A percentile compares a stretch with the other conserved stretches of the same genome.
These are phyloP conservation scores for Theocolax elegans DNA, from an alignment of 1,140 invertebrate species.

Conservation along the genomic window DNA sequence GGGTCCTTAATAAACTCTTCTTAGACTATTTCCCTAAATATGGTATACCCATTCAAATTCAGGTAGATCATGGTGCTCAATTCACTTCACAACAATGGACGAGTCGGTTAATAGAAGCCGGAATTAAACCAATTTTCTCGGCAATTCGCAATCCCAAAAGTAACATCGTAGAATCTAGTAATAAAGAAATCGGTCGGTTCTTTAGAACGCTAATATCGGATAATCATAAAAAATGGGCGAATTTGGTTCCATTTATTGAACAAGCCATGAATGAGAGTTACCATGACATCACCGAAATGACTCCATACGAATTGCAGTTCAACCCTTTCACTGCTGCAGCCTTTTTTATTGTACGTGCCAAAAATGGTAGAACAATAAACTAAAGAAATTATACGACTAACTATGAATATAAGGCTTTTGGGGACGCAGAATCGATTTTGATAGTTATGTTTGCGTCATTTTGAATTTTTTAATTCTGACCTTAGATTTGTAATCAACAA, in stretches of 20 bases:
- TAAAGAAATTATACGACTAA: too few relatives aligned
- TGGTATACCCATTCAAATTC: slow-evolving; percentile 52
- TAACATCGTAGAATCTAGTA: slow-evolving; percentile 55
- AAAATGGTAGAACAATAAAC: too few relatives aligned
- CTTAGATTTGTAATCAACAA: too few relatives aligned
- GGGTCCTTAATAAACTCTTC: not conserved
- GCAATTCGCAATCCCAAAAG: slow-evolving; percentile 54
- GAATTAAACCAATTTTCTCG: slow-evolving; percentile 15
- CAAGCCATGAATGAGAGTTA: not conserved
- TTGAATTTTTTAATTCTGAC: too few relatives aligned
- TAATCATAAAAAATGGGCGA: slow-evolving; percentile 13
- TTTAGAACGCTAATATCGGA: slow-evolving; percentile 30
- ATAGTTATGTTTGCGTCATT: too few relatives aligned
- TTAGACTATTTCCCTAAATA: slow-evolving; percentile 10
- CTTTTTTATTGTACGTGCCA: too few relatives aligned
- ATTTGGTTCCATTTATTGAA: not conserved
- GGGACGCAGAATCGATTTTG: too few relatives aligned
- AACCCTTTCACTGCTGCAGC: too few relatives aligned
- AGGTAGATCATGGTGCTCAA: slow-evolving; percentile 58
- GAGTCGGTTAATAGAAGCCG: not conserved
- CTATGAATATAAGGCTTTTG: too few relatives aligned
- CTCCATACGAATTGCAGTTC: not conserved
- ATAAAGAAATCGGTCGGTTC: slow-evolving; percentile 48
- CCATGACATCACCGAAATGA: not conserved
- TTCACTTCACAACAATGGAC: slow-evolving; percentile 45